These are phyloP conservation scores for Archivesica marissinica DNA, from an alignment of 1,140 invertebrate species.

Conservation along the genomic window DNA sequence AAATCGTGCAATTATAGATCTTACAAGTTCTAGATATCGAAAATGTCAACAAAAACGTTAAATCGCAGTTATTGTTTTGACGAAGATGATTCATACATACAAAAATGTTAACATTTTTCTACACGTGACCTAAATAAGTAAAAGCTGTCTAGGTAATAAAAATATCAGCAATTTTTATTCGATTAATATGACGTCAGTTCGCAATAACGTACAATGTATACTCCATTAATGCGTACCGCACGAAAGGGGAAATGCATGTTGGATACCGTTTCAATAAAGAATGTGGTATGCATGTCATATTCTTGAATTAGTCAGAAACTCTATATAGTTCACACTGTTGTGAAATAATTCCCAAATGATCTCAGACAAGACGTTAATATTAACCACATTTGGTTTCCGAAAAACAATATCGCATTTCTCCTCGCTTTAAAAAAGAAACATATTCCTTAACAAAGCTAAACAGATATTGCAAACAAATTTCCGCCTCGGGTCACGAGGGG, in stretches of 20 bases:
- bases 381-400: constrained; percentile 7
- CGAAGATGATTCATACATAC: constrained; percentile 24
- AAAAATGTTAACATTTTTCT: constrained; percentile 27
- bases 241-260: too few species aligned
- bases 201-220: not conserved
- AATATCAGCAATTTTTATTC: constrained; percentile 16
- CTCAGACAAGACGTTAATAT: constrained; percentile 27
- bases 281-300: not conserved
- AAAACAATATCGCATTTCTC: constrained; percentile 44
- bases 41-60: constrained; percentile 41
- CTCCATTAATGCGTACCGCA: too few species aligned
- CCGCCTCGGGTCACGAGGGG: constrained; percentile 44
- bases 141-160: not conserved
- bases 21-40: constrained; percentile 36
- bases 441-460: constrained; percentile 61
- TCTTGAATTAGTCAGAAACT: not conserved
- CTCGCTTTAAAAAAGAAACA: constrained; percentile 58
- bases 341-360: constrained; percentile 5
- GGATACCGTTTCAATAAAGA: not conserved
- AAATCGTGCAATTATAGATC: constrained; percentile 18
- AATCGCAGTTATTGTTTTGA: constrained; percentile 31
- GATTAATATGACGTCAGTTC: not conserved
- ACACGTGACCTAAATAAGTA: not conserved
- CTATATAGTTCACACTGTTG: not conserved
- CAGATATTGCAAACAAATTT: constrained; percentile 59